Evolutionary conservation across 2,888 invertebrate species (phyloP), one percentile per base, ranked within the genome.

Genomic region (Sclerodermus sp.): DNA sequence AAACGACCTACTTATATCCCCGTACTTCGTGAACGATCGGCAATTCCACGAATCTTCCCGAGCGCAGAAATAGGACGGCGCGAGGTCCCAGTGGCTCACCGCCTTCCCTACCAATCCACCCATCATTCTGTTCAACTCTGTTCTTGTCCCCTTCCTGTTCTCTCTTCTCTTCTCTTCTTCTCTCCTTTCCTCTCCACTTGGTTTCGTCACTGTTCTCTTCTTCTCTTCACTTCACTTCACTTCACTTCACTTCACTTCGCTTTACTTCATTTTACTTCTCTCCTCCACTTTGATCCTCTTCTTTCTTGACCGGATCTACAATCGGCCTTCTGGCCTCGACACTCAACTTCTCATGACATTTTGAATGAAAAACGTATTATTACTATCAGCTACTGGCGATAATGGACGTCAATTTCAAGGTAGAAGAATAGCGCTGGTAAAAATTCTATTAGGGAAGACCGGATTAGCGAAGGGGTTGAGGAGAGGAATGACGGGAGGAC

Each of bases 1-100:
- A 68, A 70, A 62, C 77, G 79, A 79, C 77, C 79, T 77, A 77
- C 78, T 74, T 77, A 73, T 70, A 74, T 73, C 67, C 70, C 68
- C 64, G 62, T 64, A 64, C 70, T 74, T 76, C 74, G 75, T 70
- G 61, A 61, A 47, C 64, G 64, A 69, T 74, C 71, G 74, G 60
- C 53, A 51, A 53, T 49, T 39, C 50, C 47, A 68, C 77, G 76
- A 74, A 70, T 61, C 53, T 69, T 59, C 57, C 76, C 76, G 76
- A 77, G 63, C 61, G 65, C 60, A 62, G 68, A 73, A 73, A 73
- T 71, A 70, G 71, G 68, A 71, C 69, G 62, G 50, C 47, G 15
- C 39, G 47, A 51, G 62, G 54, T 57, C 57, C 55, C 54, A 51
- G 55, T 49, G 55, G 42, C 59, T 55, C 47, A 23, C 8, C 39